Conservation (phyloP, 1,140 invertebrate genomes). For the Tetragnatha versicolor region DNA sequence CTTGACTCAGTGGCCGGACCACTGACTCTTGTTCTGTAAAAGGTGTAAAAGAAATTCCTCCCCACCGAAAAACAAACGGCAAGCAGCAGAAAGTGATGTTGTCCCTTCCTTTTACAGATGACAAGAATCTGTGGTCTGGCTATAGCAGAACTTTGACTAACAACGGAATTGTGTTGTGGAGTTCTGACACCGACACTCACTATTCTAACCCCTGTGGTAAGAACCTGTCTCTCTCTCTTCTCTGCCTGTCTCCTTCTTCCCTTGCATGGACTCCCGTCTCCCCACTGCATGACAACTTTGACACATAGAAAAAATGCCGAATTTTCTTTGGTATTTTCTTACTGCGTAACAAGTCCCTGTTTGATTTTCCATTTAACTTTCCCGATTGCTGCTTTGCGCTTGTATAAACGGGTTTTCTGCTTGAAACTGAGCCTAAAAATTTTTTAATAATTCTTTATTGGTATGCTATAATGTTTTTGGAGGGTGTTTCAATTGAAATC, state of each 20-base stretch:
- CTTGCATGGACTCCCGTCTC: not conserved
- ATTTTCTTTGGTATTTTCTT: no score
- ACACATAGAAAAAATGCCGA: no score
- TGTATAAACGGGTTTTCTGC: no score
- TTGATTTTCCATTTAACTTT: no score
- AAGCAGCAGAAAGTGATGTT: not conserved
- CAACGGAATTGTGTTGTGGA: conserved; percentile 53
- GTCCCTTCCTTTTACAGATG: conserved; percentile 52
- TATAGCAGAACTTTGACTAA: conserved; percentile 56
- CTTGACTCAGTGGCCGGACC: conserved; percentile 47
- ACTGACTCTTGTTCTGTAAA: conserved; percentile 54
- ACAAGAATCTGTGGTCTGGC: conserved; percentile 56
- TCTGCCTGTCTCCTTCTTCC: not conserved
- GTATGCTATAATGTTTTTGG: no score
- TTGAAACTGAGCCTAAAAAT: no score
- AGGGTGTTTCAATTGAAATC: no score
- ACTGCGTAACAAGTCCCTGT: no score
- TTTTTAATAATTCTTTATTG: no score
- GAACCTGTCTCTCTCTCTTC: conserved; percentile 15
- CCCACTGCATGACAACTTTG: no score
- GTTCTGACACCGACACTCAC: conserved; percentile 54
- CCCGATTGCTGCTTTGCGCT: no score
- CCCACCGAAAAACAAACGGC: not conserved
- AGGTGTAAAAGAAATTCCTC: not conserved
- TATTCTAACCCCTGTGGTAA: conserved; percentile 56